Evolutionary conservation across 2,888 invertebrate genomes (phyloP), one percentile per base, ranked within the genome.

Genomic region (Drosophila setosimentum): DNA sequence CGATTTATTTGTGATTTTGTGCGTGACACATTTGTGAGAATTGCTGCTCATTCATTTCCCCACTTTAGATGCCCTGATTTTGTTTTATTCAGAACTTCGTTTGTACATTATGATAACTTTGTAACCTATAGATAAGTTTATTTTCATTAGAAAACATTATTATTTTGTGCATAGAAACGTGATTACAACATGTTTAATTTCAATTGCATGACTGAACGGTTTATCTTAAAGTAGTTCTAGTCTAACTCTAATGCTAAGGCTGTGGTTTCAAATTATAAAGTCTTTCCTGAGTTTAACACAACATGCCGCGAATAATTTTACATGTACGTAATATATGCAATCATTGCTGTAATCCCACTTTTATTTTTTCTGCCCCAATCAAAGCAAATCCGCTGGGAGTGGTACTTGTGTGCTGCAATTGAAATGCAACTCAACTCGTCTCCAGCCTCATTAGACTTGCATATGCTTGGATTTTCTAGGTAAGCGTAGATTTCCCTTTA

Each of bases 371-470:
- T 66, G 50, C 49, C 74, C 30, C 45, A 61, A 78, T 70, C 59
- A 70, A 70, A 63, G 73, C 33, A 77, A 78, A 77, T 78, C 77
- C 78, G 21, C 54, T 51, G 27, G 33, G 78, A 73, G 73, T 73
- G 62, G 62, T 63, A 53, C 29, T 40, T 50, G 49, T 54, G 24
- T 48, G 65, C 60, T 57, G 51, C 73, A 78, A 68, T 73, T 68
- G 42, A 76, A 68, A 60, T 57, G 57, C 75, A 65, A 68, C 54
- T 61, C 13, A 27, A 29, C 45, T 45, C 68, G 51, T 64, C 63
- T 40, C 64, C 37, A 61, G 57, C 66, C 80, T 75, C 78, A 83
- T 85, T 87, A 71, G 80, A 75, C 80, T 82, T 78, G 65, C 80
- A 87, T 82, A 72, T 83, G 75, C 67, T 73, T 78, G 73, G 37